phyloP scores from a whole-genome alignment of 2,888 invertebrate species.

The Pandemis cinnamomeana region DNA sequence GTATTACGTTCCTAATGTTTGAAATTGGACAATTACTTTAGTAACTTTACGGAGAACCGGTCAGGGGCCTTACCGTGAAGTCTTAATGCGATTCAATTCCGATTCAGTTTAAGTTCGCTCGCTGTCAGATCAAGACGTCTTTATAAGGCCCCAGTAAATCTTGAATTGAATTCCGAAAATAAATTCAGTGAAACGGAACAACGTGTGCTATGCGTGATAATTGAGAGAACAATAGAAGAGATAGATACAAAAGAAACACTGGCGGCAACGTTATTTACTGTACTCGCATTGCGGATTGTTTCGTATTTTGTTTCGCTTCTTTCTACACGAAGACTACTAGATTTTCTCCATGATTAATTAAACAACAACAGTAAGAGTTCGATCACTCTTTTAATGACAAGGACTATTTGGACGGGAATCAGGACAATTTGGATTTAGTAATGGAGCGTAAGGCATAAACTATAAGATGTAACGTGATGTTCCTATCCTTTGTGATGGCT shows the following conservation, averaged over 20 bases:
- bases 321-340: not conserved
- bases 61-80: too few relatives aligned
- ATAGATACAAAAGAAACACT: not conserved
- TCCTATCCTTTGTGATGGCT: too few relatives aligned
- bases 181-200: not conserved
- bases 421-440: too few relatives aligned
- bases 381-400: not conserved
- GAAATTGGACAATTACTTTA: too few relatives aligned
- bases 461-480: too few relatives aligned
- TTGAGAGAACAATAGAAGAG: conserved; percentile 5
- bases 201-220: conserved; percentile 8
- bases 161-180: not conserved
- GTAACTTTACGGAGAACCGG: too few relatives aligned
- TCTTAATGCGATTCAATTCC: too few relatives aligned
- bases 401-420: too few relatives aligned
- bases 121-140: too few relatives aligned
- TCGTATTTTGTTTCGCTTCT: not conserved
- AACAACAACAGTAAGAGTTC: not conserved
- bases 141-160: not conserved
- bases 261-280: not conserved
- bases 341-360: not conserved
- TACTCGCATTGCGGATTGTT: conserved; percentile 1
- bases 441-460: too few relatives aligned
- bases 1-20: too few relatives aligned
- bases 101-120: too few relatives aligned